Percentiles rank a stretch among this genome's conserved stretches.
phyloP scores from a whole-genome alignment of 1,140 invertebrate genomes.

The Atopsyche davidsoni region DNA sequence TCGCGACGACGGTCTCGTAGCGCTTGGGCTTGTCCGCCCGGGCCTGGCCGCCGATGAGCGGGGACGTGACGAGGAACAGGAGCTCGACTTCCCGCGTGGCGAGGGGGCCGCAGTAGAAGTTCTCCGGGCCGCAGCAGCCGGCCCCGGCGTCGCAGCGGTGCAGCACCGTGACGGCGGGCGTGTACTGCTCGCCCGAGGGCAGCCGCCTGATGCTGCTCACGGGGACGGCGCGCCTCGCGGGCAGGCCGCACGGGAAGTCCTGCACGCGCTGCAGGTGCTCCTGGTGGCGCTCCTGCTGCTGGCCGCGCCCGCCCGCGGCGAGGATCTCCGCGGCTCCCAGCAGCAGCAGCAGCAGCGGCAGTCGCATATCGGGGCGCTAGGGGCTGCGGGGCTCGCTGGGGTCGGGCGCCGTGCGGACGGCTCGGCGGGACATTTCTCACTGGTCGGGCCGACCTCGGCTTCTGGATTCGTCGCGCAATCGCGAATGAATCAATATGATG shows the following conservation, averaged over 20 bases:
- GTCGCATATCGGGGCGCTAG: no score
- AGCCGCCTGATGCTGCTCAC: constrained; percentile 8
- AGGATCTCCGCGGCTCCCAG: no score
- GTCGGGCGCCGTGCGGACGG: no score
- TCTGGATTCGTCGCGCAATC: no score
- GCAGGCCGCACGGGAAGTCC: constrained; percentile 6
- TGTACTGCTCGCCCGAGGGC: constrained; percentile 8
- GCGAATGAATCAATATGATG: no score
- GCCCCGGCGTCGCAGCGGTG: constrained; percentile 36
- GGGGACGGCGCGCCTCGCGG: constrained; percentile 3
- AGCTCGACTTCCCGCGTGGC: constrained; percentile 5
- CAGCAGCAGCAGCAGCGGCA: no score
- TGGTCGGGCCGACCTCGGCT: no score
- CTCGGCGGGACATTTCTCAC: no score
- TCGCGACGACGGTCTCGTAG: constrained; percentile 5
- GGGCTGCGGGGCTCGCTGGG: no score
- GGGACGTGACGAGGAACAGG: constrained; percentile 1
- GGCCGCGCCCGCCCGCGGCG: no score
- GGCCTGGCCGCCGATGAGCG: constrained; percentile 3
- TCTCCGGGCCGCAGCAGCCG: constrained; percentile 38
- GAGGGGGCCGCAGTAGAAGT: constrained; percentile 35
- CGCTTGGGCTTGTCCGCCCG: no score
- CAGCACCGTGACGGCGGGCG: constrained; percentile 39
- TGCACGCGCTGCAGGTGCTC: constrained; percentile 1
- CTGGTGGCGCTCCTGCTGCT: no score